Evolutionary conservation across 2,888 invertebrate species (phyloP), one percentile per base, ranked within the genome.

Genomic region (Eristalis pertinax): DNA sequence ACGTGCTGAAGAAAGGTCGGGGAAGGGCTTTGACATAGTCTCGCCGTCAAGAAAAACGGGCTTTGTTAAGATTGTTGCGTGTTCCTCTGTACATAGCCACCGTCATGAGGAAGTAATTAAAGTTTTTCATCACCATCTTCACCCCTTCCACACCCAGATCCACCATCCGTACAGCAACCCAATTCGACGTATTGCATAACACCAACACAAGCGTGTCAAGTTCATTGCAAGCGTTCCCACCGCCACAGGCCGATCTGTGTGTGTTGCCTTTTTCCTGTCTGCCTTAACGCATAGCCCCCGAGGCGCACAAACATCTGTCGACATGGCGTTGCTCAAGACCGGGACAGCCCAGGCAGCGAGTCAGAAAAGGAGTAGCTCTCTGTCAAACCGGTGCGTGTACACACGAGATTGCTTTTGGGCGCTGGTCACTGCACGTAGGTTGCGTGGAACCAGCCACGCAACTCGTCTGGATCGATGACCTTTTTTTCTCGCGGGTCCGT

Each of bases 401-500:
- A 74, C 67, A 76, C 38, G 60, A 78, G 68, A 74, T 76, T n/a
- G 67, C 26, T 73, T 73, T 58, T n/a, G 50, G 15, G 22, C n/a
- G n/a, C 64, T 72, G 72, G 32, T 75, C 67, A 75, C 69, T 84
- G 83, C 75, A 76, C 58, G 79, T 68, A 68, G 32, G 43, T 22
- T 38, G 32, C 32, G 22, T 69, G 19, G 11, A 60, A 29, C 72
- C 43, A 22, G 72, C 60, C 70, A 67, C 67, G 74, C 64, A 75
- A 63, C 65, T 60, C 67, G 75, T 73, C 84, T 69, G 64, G 87
- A 87, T 84, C 87, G 79, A 83, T 76, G 79, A 87, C 75, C 87
- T 84, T 79, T 87, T n/a, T 69, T 60, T 1, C 50, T 50, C 50
- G 73, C 43, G 5, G 60, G 15, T 29, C 38, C 43, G 58, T 8